Percentiles rank a stretch among this genome's conserved stretches.
Conservation (phyloP, 2,113 vertebrate genomes). For the Tyto alba region DNA sequence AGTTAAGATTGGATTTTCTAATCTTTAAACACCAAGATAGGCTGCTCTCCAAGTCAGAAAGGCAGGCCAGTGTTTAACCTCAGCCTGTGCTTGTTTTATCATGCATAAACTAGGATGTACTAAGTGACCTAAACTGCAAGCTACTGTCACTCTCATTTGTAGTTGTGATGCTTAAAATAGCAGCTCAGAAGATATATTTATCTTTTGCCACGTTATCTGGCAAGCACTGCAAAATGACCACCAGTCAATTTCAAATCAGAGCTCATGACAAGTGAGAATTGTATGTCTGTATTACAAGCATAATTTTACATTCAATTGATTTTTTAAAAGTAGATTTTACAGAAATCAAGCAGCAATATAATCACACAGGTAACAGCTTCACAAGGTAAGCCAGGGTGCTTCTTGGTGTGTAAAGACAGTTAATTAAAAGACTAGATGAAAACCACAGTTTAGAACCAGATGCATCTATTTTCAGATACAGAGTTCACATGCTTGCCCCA, state of each 20-base stretch:
- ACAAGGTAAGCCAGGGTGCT: not conserved
- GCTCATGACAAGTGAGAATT: constrained; percentile 13
- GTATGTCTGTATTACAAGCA: constrained; percentile 15
- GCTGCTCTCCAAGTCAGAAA: not conserved
- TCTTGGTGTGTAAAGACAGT: constrained; percentile 2
- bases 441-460: not conserved
- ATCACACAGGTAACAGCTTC: not conserved
- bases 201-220: not conserved
- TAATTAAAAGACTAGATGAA: constrained; percentile 34
- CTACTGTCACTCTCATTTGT: not conserved
- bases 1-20: not conserved
- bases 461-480: not conserved
- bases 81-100: not conserved
- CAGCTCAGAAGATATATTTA: not conserved
- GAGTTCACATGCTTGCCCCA: not conserved
- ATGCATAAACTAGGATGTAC: not conserved
- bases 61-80: not conserved
- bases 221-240: constrained; percentile 36
- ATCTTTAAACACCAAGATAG: not conserved
- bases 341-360: constrained; percentile 7
- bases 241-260: constrained; percentile 38
- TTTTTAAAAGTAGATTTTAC: constrained; percentile 34
- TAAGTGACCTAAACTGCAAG: constrained; percentile 36
- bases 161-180: constrained; percentile 20
- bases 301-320: constrained; percentile 31